Evolutionary conservation across 2,113 vertebrate genomes (phyloP).

Genomic region (Etia nguti): DNA sequence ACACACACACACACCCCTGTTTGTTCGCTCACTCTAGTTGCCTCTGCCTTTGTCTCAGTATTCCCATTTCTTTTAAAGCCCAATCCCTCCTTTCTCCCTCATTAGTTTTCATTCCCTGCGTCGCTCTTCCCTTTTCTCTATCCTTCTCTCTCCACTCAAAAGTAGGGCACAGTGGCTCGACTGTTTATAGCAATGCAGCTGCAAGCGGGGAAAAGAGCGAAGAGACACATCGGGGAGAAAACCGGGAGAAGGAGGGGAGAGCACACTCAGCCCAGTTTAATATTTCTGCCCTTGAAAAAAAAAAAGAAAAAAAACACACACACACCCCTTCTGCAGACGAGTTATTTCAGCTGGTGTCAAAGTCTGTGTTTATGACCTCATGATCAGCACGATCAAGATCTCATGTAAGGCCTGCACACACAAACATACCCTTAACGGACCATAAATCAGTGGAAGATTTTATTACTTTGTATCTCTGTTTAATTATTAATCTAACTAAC

Average conservation of each 20-base stretch:
- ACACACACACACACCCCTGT: neutral
- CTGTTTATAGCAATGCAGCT: conserved; percentile 67
- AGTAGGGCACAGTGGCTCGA: conserved; percentile 67
- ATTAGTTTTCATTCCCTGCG: conserved; percentile 28
- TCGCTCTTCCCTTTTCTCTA: conserved; percentile 22
- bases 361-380: conserved; percentile 52
- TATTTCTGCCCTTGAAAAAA: neutral
- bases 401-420: neutral
- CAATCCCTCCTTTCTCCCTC: conserved; percentile 8
- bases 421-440: neutral
- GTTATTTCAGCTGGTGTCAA: conserved; percentile 23
- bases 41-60: conserved; percentile 12
- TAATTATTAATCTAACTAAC: conserved; percentile 22
- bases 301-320: neutral
- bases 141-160: conserved; percentile 29
- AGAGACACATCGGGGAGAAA: neutral
- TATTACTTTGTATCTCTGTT: neutral
- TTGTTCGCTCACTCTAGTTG: neutral
- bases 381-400: neutral
- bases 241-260: neutral
- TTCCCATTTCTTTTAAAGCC: conserved; percentile 12
- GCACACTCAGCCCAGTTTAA: neutral
- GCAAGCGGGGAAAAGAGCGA: conserved; percentile 24
- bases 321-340: neutral
- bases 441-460: neutral